phyloP scores from a whole-genome alignment of 2,888 invertebrate species.

The Caradrina kadenii region DNA sequence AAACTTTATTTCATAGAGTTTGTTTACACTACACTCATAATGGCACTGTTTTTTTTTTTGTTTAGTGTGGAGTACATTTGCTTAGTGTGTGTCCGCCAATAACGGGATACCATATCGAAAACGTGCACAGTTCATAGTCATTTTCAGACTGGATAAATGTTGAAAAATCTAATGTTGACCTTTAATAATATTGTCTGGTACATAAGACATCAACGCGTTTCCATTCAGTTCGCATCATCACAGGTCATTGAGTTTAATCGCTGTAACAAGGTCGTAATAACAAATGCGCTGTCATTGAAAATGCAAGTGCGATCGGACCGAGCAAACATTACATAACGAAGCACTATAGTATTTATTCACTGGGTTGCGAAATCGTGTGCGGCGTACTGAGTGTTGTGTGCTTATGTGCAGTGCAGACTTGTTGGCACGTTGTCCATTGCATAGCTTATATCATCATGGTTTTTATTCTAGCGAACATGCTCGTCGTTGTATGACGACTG shows the following conservation, averaged over 20 bases:
- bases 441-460: constrained; percentile 78
- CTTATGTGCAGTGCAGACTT: constrained; percentile 70
- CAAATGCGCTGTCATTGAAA: constrained; percentile 80
- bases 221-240: constrained; percentile 71
- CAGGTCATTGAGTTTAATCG: constrained; percentile 73
- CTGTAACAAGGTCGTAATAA: constrained; percentile 78
- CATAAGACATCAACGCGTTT: constrained; percentile 85
- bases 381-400: constrained; percentile 70
- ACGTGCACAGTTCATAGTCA: constrained; percentile 70
- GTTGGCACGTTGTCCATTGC: constrained; percentile 74
- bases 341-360: constrained; percentile 70
- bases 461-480: constrained; percentile 84
- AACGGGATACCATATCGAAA: constrained; percentile 76
- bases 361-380: constrained; percentile 72
- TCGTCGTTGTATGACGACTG: constrained; percentile 77
- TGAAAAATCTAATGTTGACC: constrained; percentile 45
- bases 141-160: constrained; percentile 58
- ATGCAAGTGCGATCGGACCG: constrained; percentile 68
- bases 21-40: constrained; percentile 74
- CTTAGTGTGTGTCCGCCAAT: constrained; percentile 87
- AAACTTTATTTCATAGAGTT: constrained; percentile 64
- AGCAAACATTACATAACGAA: constrained; percentile 60
- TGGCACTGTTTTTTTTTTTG: constrained; percentile 78
- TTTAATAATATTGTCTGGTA: constrained; percentile 65
- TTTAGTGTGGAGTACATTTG: constrained; percentile 81